A percentile compares a stretch with the other conserved stretches of the same genome.
phyloP scores from a whole-genome alignment of 2,888 invertebrate species.

The Nephrotoma guestfalica region DNA sequence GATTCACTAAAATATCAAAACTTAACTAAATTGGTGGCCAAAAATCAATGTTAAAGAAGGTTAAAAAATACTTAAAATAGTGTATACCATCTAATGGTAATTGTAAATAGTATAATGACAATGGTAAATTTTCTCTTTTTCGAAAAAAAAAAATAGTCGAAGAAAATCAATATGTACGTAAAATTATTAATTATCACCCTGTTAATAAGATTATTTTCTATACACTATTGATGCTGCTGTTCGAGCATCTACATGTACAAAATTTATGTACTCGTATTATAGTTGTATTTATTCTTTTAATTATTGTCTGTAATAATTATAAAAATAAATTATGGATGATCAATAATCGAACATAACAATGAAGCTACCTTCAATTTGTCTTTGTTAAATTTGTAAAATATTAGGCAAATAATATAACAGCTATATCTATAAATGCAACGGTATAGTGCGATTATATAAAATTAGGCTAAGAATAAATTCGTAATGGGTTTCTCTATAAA shows the following conservation, averaged over 20 bases:
- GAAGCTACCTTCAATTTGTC: not conserved
- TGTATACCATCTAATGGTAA: not conserved
- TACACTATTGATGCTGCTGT: not conserved
- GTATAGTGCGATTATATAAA: not conserved
- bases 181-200: not conserved
- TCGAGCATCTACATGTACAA: not conserved
- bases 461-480: not conserved
- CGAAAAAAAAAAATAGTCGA: not conserved
- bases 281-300: not conserved
- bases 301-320: not conserved
- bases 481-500: too few relatives aligned
- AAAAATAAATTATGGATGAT: not conserved
- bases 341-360: not conserved
- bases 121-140: not conserved
- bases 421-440: not conserved
- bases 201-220: not conserved
- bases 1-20: not conserved
- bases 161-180: not conserved
- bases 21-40: not conserved
- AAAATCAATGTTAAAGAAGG: not conserved
- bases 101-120: not conserved
- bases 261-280: not conserved
- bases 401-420: not conserved
- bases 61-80: not conserved
- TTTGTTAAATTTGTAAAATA: not conserved